Conservation (phyloP, 2,888 invertebrate genomes). For the Lasioglossum zephyrum region DNA sequence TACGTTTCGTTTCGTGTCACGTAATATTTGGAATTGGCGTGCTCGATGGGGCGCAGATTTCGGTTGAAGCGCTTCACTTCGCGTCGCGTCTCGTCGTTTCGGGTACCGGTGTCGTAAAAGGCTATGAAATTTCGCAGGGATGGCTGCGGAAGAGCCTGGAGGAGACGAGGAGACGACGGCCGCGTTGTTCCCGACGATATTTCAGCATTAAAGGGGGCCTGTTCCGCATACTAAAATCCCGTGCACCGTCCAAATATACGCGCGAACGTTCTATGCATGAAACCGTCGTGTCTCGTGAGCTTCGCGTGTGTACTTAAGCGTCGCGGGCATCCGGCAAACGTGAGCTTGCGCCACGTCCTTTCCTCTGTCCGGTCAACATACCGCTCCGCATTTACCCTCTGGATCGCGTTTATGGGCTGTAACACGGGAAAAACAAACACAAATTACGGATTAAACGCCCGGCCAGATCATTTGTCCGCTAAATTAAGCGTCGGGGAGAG, state of each 20-base stretch:
- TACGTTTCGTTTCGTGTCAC: conserved; percentile 26
- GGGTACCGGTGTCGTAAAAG: conserved; percentile 34
- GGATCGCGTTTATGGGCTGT: conserved; percentile 29
- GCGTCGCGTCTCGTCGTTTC: not conserved
- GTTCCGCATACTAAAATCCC: conserved; percentile 72
- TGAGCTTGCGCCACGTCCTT: conserved; percentile 20
- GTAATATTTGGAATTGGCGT: conserved; percentile 14
- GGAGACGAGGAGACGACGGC: conserved; percentile 44
- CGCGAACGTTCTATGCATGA: conserved; percentile 57
- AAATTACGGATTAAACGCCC: not conserved
- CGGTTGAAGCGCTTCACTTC: conserved; percentile 15
- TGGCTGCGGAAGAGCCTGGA: conserved; percentile 23
- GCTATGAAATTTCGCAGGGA: conserved; percentile 52
- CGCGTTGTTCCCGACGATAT: conserved; percentile 69
- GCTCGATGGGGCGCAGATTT: conserved; percentile 46
- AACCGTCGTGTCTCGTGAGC: conserved; percentile 45
- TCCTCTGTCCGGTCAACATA: conserved; percentile 28
- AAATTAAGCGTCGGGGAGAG: not conserved
- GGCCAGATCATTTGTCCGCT: not conserved
- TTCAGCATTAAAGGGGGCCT: conserved; percentile 73
- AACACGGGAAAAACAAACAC: not conserved
- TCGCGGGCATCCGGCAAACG: conserved; percentile 26
- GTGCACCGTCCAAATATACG: conserved; percentile 65
- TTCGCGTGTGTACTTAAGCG: conserved; percentile 54
- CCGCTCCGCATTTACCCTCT: conserved; percentile 25